A percentile compares a stretch with the other conserved stretches of the same genome.
phyloP scores from a whole-genome alignment of 2,113 vertebrate genomes.

The Forbesichthys papilliferus region DNA sequence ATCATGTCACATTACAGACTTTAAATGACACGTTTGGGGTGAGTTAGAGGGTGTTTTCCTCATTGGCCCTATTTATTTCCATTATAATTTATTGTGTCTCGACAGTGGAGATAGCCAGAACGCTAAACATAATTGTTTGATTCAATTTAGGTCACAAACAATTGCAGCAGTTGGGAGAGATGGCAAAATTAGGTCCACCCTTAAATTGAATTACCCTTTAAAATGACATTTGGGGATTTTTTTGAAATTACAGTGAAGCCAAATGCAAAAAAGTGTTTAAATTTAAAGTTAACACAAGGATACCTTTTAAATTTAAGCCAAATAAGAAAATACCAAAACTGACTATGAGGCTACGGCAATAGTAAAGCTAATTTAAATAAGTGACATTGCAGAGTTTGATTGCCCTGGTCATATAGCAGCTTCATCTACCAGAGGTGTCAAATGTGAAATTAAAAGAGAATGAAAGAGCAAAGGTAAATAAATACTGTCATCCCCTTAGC shows the following conservation, averaged over 20 bases:
- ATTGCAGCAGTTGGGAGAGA: no score
- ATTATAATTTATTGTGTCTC: no score
- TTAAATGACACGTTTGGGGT: no score
- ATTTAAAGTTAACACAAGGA: neutral
- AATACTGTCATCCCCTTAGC: conserved; percentile 16
- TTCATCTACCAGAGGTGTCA: conserved; percentile 3
- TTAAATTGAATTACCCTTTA: neutral
- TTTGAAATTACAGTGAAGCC: neutral
- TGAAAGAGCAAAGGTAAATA: conserved; percentile 17
- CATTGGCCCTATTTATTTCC: no score
- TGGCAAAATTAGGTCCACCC: no score
- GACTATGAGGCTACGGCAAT: conserved; percentile 67
- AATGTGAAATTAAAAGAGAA: conserved; percentile 17
- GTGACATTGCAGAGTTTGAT: conserved; percentile 52
- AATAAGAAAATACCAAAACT: conserved; percentile 4
- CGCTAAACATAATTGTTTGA: no score
- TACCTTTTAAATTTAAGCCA: neutral
- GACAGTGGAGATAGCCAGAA: no score
- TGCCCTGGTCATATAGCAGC: conserved; percentile 50
- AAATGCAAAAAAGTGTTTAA: neutral
- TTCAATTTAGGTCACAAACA: no score
- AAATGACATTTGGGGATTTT: conserved; percentile 10
- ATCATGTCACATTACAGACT: no score
- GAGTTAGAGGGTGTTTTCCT: no score
- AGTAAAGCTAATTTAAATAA: conserved; percentile 67